Evolutionary conservation across 2,888 invertebrate species (phyloP).

Genomic region (Andrena marginata): DNA sequence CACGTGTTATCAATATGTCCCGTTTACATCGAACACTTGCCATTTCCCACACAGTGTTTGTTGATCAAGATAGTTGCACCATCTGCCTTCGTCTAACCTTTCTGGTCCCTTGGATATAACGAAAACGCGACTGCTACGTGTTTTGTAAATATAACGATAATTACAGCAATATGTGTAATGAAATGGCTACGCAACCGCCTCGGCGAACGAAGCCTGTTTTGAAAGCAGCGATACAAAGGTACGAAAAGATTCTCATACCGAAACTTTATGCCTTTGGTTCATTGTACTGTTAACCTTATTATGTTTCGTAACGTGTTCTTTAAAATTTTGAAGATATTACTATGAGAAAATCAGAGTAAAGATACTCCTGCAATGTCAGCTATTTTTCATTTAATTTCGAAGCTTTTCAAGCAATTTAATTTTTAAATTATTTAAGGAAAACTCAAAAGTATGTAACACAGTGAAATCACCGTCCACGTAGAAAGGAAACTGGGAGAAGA

Average conservation of each 20-base stretch:
- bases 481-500: neutral
- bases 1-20: neutral
- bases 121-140: constrained; percentile 7
- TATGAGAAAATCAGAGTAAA: too few relatives aligned
- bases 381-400: neutral
- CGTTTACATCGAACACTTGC: neutral
- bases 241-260: neutral
- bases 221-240: neutral
- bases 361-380: too few relatives aligned
- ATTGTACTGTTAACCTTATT: too few relatives aligned
- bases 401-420: neutral
- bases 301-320: neutral
- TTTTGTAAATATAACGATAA: neutral
- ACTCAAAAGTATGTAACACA: neutral
- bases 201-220: neutral
- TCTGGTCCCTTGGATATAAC: constrained; percentile 59
- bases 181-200: neutral
- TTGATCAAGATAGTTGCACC: constrained; percentile 47
- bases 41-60: neutral
- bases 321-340: too few relatives aligned
- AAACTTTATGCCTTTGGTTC: too few relatives aligned
- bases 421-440: neutral
- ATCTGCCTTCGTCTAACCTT: constrained; percentile 30
- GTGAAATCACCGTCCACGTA: neutral
- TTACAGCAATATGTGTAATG: neutral